Evolutionary conservation across 2,113 vertebrate species (phyloP).

Genomic region (human (Homo sapiens)): GRCh38 chr14:34197501-34198000

Average conservation of each 20-base stretch:
- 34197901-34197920: not conserved
- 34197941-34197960: not conserved
- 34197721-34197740: not conserved
- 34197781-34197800: not conserved
- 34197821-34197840: not conserved
- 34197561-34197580: not conserved
- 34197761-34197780: not conserved
- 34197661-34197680: conserved; percentile 24
- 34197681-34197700: not conserved
- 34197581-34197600: not conserved
- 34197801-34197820: not conserved
- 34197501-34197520: not conserved
- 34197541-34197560: not conserved
- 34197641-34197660: not conserved
- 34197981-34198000: not conserved
- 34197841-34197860: not conserved
- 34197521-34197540: not conserved
- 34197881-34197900: not conserved
- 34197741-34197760: not conserved
- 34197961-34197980: not conserved
- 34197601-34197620: conserved; percentile 6
- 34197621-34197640: not conserved
- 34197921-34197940: not conserved
- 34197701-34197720: conserved; percentile 17
- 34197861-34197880: not conserved